Conservation (phyloP, 2,888 invertebrate species). For the Sphecodes monilicornis region DNA sequence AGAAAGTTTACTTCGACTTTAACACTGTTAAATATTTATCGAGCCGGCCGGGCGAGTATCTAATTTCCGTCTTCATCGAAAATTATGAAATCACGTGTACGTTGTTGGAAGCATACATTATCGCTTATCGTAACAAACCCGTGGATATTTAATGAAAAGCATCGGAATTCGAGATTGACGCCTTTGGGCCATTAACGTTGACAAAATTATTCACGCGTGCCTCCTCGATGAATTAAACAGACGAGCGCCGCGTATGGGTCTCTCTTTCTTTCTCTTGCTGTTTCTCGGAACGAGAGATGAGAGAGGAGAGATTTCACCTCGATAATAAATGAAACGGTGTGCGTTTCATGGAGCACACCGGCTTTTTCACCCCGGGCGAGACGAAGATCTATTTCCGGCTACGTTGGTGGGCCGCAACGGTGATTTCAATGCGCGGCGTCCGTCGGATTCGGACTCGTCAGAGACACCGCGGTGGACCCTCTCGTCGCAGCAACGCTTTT, state of each 20-base stretch:
- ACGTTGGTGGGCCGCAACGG: conserved; percentile 64
- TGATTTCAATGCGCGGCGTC: conserved; percentile 81
- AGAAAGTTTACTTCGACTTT: background rate
- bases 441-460: conserved; percentile 75
- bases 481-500: background rate
- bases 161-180: conserved; percentile 31
- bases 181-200: conserved; percentile 7
- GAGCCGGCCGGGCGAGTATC: background rate
- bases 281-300: background rate
- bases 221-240: background rate
- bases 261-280: background rate
- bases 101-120: background rate
- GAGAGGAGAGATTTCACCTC: conserved; percentile 15
- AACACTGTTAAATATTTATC: conserved; percentile 31
- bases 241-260: background rate
- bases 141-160: conserved; percentile 1
- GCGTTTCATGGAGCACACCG: background rate
- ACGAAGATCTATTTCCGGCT: conserved; percentile 49
- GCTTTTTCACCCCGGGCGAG: background rate
- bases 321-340: conserved; percentile 29
- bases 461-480: background rate
- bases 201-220: conserved; percentile 37
- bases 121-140: background rate
- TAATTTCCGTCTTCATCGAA: conserved; percentile 20
- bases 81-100: conserved; percentile 23